Evolutionary conservation across 1,140 invertebrate genomes (phyloP).

Genomic region (Heliothis virescens): DNA sequence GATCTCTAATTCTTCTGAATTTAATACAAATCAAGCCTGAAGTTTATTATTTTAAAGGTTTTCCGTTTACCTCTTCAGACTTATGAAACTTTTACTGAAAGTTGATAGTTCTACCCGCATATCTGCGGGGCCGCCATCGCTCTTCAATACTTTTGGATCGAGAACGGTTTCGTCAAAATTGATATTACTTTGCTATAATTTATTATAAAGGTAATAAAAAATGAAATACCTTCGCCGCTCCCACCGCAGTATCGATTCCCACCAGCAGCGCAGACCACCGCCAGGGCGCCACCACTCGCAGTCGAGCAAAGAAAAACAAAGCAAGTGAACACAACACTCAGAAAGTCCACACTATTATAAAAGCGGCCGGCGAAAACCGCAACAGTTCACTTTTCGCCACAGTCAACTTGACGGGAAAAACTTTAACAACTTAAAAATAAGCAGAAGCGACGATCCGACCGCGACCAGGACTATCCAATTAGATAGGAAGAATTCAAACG

Average conservation of each 20-base stretch:
- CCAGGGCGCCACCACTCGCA: constrained; percentile 70
- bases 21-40: no score
- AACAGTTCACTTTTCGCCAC: constrained; percentile 68
- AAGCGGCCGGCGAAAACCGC: constrained; percentile 68
- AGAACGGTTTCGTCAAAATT: neutral
- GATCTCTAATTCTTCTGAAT: no score
- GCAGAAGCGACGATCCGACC: constrained; percentile 52
- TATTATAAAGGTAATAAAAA: constrained; percentile 53
- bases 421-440: constrained; percentile 70
- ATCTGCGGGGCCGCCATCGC: neutral
- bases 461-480: constrained; percentile 29
- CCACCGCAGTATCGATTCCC: constrained; percentile 81
- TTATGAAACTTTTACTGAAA: neutral
- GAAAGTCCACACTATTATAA: constrained; percentile 70
- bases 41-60: no score
- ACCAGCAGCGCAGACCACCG: constrained; percentile 79
- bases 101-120: constrained; percentile 11
- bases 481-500: constrained; percentile 19
- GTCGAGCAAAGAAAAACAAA: constrained; percentile 78
- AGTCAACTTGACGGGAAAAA: constrained; percentile 67
- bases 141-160: neutral
- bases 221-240: constrained; percentile 81
- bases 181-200: constrained; percentile 12
- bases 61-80: neutral
- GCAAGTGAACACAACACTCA: constrained; percentile 76